Percentiles rank a stretch among this genome's conserved stretches.
These are phyloP conservation scores for Rhinoptilus africanus DNA, from an alignment of 2,113 vertebrate species.

Conservation along the genomic window DNA sequence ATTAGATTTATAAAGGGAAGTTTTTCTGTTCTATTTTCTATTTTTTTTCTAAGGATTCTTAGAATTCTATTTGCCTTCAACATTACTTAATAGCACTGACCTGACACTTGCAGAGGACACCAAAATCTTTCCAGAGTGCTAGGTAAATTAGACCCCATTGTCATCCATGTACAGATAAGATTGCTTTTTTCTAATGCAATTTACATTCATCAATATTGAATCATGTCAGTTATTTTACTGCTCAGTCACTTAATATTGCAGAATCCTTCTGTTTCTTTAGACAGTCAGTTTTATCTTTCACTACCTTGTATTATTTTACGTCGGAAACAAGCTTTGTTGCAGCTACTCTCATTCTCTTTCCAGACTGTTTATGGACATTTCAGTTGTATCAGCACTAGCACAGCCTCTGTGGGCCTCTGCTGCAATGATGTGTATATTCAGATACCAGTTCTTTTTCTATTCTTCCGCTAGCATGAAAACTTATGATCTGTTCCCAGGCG, in stretches of 20 bases:
- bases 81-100: not conserved
- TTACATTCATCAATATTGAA: not conserved
- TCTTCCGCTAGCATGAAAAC: not conserved
- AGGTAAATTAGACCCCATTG: not conserved
- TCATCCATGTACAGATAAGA: not conserved
- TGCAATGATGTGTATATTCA: not conserved
- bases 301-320: not conserved
- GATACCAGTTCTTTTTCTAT: not conserved
- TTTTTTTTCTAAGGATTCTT: not conserved
- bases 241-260: not conserved
- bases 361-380: not conserved
- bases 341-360: not conserved
- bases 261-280: not conserved
- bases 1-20: not conserved
- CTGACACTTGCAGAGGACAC: not conserved
- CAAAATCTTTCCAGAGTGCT: not conserved
- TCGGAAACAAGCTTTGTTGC: not conserved
- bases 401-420: not conserved
- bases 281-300: not conserved
- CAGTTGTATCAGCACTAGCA: not conserved
- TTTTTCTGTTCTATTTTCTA: not conserved
- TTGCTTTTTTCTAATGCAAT: not conserved
- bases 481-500: not conserved
- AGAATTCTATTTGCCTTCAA: not conserved
- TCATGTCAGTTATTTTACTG: not conserved